Percentiles rank a stretch among this genome's conserved stretches.
These are phyloP conservation scores for Mizuhopecten yessoensis DNA, from an alignment of 1,140 invertebrate species.

Conservation along the genomic window DNA sequence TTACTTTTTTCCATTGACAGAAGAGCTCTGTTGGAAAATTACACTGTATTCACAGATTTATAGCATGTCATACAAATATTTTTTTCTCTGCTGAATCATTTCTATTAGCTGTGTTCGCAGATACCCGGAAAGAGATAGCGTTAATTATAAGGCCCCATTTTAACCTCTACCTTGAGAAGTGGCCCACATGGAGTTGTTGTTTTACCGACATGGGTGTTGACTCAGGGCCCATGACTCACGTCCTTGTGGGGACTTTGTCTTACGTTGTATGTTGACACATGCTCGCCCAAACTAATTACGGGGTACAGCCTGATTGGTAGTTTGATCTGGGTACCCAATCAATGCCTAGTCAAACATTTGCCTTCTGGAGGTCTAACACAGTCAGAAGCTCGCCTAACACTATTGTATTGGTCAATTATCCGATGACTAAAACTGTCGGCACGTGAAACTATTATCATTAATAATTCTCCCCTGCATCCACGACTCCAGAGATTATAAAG, in stretches of 20 bases:
- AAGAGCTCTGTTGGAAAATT: not conserved
- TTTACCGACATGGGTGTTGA: not conserved
- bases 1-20: not conserved
- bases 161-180: not conserved
- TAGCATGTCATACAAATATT: not conserved
- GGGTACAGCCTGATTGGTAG: not conserved
- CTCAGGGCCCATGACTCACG: not conserved
- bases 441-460: not conserved
- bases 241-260: not conserved
- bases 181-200: not conserved
- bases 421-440: constrained; percentile 38
- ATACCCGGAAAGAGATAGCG: not conserved
- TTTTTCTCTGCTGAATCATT: not conserved
- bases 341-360: constrained; percentile 18
- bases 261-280: not conserved
- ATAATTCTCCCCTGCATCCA: constrained; percentile 9
- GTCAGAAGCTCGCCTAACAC: not conserved
- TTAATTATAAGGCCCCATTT: not conserved
- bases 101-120: not conserved
- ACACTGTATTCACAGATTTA: not conserved
- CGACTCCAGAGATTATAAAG: too few species aligned
- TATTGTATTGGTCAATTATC: not conserved
- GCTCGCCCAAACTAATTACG: not conserved
- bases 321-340: not conserved
- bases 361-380: not conserved